These are phyloP conservation scores for Nibea coibor DNA, from an alignment of 2,113 vertebrate species.

Conservation along the genomic window DNA sequence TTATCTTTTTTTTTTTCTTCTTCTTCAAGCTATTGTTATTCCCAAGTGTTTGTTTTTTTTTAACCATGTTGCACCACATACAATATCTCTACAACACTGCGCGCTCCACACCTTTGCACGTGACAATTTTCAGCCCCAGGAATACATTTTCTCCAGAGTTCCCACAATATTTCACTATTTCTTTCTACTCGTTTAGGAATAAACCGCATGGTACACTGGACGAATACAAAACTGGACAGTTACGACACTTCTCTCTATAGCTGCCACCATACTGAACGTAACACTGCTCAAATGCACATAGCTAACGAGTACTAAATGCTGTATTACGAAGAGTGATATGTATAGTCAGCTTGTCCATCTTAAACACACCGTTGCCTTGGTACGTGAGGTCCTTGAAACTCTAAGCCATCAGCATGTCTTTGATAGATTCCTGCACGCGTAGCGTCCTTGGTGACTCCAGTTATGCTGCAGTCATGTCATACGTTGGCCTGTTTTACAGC, in stretches of 20 bases:
- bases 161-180: conserved; percentile 43
- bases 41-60: conserved; percentile 24
- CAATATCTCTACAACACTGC: background rate
- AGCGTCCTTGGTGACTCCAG: conserved; percentile 32
- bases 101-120: conserved; percentile 28
- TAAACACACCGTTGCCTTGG: conserved; percentile 19
- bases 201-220: conserved; percentile 58
- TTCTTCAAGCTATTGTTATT: conserved; percentile 37
- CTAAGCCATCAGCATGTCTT: background rate
- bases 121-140: conserved; percentile 11
- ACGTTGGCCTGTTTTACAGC: conserved; percentile 36
- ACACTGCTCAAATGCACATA: conserved; percentile 69
- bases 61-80: conserved; percentile 43
- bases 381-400: conserved; percentile 34
- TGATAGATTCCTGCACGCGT: conserved; percentile 15
- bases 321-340: conserved; percentile 66
- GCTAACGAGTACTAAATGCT: conserved; percentile 63
- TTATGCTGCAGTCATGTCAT: conserved; percentile 38
- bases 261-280: conserved; percentile 69
- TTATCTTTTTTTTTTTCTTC: conserved; percentile 4
- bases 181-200: conserved; percentile 40
- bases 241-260: conserved; percentile 69
- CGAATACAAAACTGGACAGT: conserved; percentile 70
- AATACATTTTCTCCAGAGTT: conserved; percentile 32
- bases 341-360: conserved; percentile 51